These are phyloP conservation scores for Malacoraja senta DNA, from an alignment of 2,797 vertebrate genomes.

Conservation along the genomic window DNA sequence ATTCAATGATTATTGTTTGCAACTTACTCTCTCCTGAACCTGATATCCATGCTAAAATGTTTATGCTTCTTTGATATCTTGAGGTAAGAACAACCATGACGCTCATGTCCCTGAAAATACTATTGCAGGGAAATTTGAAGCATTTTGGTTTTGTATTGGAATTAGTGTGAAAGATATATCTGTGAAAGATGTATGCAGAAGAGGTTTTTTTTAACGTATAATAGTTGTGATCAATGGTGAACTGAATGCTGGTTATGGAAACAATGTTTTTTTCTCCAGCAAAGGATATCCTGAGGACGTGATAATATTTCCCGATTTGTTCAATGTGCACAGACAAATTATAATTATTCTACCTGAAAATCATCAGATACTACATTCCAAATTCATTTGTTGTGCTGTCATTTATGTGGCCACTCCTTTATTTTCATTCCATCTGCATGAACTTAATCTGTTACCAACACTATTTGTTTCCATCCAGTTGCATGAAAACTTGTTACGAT, in stretches of 20 bases:
- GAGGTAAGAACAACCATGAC: background rate
- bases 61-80: background rate
- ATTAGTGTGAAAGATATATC: background rate
- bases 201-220: background rate
- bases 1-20: background rate
- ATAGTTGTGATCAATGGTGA: background rate
- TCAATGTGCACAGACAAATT: background rate
- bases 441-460: background rate
- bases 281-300: background rate
- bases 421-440: background rate
- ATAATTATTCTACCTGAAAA: background rate
- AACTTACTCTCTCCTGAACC: background rate
- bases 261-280: background rate
- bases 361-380: background rate
- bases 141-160: background rate
- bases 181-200: no score
- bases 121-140: background rate
- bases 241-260: constrained; percentile 9
- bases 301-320: background rate
- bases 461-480: background rate
- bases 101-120: background rate
- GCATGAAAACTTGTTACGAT: background rate
- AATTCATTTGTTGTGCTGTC: background rate
- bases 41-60: background rate
- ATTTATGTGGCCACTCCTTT: background rate